These are phyloP conservation scores for Ridgeia piscesae DNA, from an alignment of 1,140 invertebrate genomes.

Conservation along the genomic window DNA sequence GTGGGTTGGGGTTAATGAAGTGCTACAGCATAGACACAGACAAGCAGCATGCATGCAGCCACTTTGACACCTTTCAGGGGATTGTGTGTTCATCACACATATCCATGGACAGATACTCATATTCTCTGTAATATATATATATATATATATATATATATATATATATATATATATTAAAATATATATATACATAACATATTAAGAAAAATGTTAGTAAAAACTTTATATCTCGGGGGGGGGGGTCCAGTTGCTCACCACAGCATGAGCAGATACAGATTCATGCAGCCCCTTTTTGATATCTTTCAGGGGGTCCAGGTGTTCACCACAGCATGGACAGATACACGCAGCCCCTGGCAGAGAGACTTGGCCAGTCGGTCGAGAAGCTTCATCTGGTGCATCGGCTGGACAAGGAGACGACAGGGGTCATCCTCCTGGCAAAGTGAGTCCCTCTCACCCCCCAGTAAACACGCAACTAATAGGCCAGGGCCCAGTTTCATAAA, in stretches of 20 bases:
- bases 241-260: conserved; percentile 49
- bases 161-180: conserved; percentile 22
- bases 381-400: conserved; percentile 61
- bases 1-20: too few relatives aligned
- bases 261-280: conserved; percentile 48
- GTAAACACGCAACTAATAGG: too few relatives aligned
- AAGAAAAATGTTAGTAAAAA: conserved; percentile 13
- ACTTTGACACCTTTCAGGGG: too few relatives aligned
- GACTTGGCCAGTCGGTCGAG: conserved; percentile 31
- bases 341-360: conserved; percentile 49
- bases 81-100: conserved; percentile 48
- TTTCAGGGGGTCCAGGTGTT: conserved; percentile 48
- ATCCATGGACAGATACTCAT: conserved; percentile 51
- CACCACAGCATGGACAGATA: conserved; percentile 50
- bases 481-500: too few relatives aligned
- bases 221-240: too few relatives aligned
- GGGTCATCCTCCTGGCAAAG: conserved; percentile 57
- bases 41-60: too few relatives aligned
- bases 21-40: too few relatives aligned
- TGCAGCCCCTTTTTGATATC: conserved; percentile 21
- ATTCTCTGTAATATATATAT: conserved; percentile 37
- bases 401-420: conserved; percentile 63
- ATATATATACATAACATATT: conserved; percentile 6
- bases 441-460: conserved; percentile 32
- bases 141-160: conserved; percentile 11